Evolutionary conservation across 2,113 vertebrate genomes (phyloP), one percentile per base, ranked within the genome.

Genomic region (Pollachius pollachius): DNA sequence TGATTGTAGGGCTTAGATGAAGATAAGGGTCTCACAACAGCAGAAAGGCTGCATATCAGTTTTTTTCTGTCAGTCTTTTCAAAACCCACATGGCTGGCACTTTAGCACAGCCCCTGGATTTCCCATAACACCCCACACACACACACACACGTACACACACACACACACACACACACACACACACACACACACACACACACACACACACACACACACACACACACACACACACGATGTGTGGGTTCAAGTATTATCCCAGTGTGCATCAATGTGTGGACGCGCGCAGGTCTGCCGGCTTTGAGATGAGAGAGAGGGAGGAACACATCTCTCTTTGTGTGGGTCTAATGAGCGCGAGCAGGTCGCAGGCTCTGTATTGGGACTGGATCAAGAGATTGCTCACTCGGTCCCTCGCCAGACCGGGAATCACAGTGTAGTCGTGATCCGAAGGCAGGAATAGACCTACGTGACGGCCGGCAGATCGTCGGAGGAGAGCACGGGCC

Each of bases 301-400:
- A 87, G 65, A 76, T 58, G 64, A 48, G 8, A 48, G 41, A 48
- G 41, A 48, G 68, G 19, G 13, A 71, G 70, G 70, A 78, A 80
- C 71, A 58, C 67, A 85, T 88, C 77, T 62, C 23, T 60, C 78
- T 85, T 89, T 90, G 87, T 90, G 79, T 7, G 67, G 25, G 74
- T 70, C 71, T 84, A 90, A 89, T 88, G 78, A 86, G 81, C 72
- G 62, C 78, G 74, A 82, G 73, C 81, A 78, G 76, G 70, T 34
- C 7, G 52, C 81, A 80, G 82, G 85, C 80, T 19, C 72, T 79
- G 71, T 62, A 75, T 72, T 81, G 63, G 84, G 74, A 82, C 65
- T 59, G 64, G 67, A 75, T 81, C 80, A 78, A 71, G 23, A 66
- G 60, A 71, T 59, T 75, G 72, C 76, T 60, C 52, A 71, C 41